Evolutionary conservation across 2,113 vertebrate genomes (phyloP), one percentile per base, ranked within the genome.

Genomic region (Zosterops pallidus): DNA sequence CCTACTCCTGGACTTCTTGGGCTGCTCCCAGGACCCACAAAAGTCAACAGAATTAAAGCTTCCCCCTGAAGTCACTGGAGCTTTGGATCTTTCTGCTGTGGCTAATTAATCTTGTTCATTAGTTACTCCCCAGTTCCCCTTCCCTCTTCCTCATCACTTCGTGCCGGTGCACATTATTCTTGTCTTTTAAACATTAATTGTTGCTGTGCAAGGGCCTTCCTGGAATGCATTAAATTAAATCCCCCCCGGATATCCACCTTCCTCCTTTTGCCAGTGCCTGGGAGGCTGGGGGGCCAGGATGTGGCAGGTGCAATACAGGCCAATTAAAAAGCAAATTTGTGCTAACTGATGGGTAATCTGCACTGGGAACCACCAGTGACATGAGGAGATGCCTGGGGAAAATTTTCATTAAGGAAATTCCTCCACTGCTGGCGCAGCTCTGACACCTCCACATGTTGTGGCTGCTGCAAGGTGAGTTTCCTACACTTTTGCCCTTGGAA

Each of bases 281-380:
- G 20, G 96, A 79, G 95, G 74, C 95, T 26, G 68, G 78, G 91
- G 96, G 98, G 93, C 87, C 69, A 52, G 84, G 71, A 95, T 63
- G 91, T 96, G 96, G 96, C 97, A 97, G 97, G 97, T 98, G 97
- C 55, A 49, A 81, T 79, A 35, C 95, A 93, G 94, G 71, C 95
- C 98, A 98, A 98, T 98, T 98, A 98, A 97, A 98, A 98, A 97
- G 95, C 97, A 98, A 98, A 98, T 97, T 96, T 97, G 93, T 93
- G 85, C 96, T 98, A 97, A 98, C 96, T 95, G 97, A 95, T 97
- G 92, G 97, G 94, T 97, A 97, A 98, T 98, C 96, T 97, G 95
- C 94, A 75, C 94, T 94, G 90, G 97, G 95, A 98, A 95, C 96
- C 96, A 95, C 97, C 92, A 92, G 96, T 33, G 95, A 96, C 92